phyloP scores from a whole-genome alignment of 53 echinoderm and acorn worm species.

The Stichopus horrens region DNA sequence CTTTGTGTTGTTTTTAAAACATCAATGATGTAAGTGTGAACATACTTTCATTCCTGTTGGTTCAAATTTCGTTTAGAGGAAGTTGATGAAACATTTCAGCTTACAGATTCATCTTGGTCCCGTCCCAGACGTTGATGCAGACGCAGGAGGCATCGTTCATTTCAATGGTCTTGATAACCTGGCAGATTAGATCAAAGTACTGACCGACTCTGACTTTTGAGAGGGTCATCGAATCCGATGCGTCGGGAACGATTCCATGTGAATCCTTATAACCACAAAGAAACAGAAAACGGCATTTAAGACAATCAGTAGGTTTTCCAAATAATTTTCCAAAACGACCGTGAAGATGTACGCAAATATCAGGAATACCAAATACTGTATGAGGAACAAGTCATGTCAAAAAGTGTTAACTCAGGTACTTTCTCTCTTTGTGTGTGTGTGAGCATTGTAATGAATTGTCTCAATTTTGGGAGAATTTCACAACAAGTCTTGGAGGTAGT shows the following conservation, averaged over 20 bases:
- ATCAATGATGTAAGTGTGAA: too few relatives aligned
- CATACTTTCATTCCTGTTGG: too few relatives aligned
- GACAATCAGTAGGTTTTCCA: not conserved
- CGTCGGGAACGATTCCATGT: not conserved
- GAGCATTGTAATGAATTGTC: too few relatives aligned
- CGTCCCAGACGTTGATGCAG: constrained; percentile 91
- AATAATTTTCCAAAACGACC: too few relatives aligned
- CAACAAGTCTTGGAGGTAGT: too few relatives aligned
- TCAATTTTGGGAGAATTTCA: too few relatives aligned
- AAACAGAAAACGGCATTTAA: not conserved
- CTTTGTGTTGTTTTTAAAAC: too few relatives aligned
- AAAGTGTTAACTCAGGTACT: not conserved
- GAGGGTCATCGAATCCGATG: constrained; percentile 52
- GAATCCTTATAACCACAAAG: not conserved
- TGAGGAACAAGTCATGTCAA: too few relatives aligned
- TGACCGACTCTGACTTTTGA: constrained; percentile 63
- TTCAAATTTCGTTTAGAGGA: too few relatives aligned
- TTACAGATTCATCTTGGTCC: constrained; percentile 61
- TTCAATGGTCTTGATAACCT: constrained; percentile 66
- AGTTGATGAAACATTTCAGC: not conserved
- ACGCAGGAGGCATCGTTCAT: constrained; percentile 65
- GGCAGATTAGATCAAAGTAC: constrained; percentile 86
- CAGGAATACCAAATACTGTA: too few relatives aligned
- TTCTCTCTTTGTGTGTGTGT: not conserved
- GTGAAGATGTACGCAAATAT: too few relatives aligned